Base-by-base conservation (phyloP, 2,888 invertebrate genomes). In the Himalopsyche kuldschensis region DNA sequence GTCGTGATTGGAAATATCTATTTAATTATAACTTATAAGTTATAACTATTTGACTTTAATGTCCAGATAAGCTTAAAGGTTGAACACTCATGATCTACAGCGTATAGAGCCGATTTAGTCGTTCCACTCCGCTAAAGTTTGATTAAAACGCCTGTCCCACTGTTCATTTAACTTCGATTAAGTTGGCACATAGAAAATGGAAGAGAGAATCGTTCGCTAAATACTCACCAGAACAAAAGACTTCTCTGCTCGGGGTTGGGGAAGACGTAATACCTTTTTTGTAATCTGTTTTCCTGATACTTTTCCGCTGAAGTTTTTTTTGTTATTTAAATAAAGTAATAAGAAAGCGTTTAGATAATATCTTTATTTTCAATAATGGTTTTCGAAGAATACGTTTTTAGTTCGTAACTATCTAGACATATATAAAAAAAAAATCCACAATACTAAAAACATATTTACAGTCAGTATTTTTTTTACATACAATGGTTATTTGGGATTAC, bases 81-180 rank as follows among this genome's bases (percentile, higher is more conserved):
- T 41, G 41, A 4, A 4, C 41, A 41, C 15, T 15, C 41, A 15
- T 41, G 41, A 15, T 41, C 11, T 15, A 41, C 55, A 55, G 20
- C 10, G 55, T 55, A 55, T 55, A 41, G 41, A 78, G 20, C n/a
- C 80, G 78, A 86, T 86, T 80, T 79, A 84, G 86, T 82, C 80
- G 82, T 84, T 78, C 63, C 81, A 82, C 80, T 82, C 83, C 63
- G 79, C 88, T 90, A 90, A 91, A 91, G 91, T 92, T 92, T 92
- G 91, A 92, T 92, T 91, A 92, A 92, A 86, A 90, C 90, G 90
- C 89, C 91, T 91, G 92, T 92, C 92, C 90, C 90, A 91, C 91
- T 92, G 92, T 92, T 92, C 91, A 92, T 92, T 92, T 91, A 92
- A 92, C 91, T 91, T 92, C 91, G 91, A 92, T 92, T 92, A 91